Conservation (phyloP, 1,140 invertebrate genomes). For the Frieseomelitta varia region DNA sequence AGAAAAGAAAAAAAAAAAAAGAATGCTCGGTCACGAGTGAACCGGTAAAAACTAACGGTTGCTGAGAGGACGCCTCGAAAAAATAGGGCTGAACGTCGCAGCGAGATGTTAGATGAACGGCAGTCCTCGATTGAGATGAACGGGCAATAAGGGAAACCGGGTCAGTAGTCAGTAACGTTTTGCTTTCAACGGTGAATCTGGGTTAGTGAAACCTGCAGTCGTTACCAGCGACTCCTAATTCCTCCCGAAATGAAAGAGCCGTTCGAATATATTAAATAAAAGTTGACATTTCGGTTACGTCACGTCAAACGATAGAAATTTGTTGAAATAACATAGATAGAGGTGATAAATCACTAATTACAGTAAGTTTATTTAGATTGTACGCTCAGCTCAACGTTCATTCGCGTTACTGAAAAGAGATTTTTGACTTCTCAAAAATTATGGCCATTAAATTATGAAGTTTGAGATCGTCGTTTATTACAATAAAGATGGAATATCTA, state of each 20-base stretch:
- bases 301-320: not conserved
- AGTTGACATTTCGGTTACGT: no score
- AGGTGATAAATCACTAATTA: not conserved
- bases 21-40: not conserved
- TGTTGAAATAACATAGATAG: not conserved
- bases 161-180: slow-evolving; percentile 79
- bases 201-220: slow-evolving; percentile 81
- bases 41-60: slow-evolving; percentile 34
- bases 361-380: not conserved
- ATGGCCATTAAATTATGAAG: not conserved
- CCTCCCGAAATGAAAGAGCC: slow-evolving; percentile 65
- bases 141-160: slow-evolving; percentile 69
- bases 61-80: not conserved
- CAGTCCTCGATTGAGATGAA: slow-evolving; percentile 50
- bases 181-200: slow-evolving; percentile 81
- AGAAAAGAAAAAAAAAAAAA: slow-evolving; percentile 5
- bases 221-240: slow-evolving; percentile 71
- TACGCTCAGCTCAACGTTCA: not conserved
- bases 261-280: not conserved
- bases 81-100: not conserved
- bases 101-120: slow-evolving; percentile 34
- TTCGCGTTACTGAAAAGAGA: no score
- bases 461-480: not conserved
- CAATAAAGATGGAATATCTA: not conserved
- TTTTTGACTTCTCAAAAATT: no score